Percentiles rank a stretch among this genome's conserved stretches.
Conservation (phyloP, 2,888 invertebrate genomes). For the Phalera bucephala region DNA sequence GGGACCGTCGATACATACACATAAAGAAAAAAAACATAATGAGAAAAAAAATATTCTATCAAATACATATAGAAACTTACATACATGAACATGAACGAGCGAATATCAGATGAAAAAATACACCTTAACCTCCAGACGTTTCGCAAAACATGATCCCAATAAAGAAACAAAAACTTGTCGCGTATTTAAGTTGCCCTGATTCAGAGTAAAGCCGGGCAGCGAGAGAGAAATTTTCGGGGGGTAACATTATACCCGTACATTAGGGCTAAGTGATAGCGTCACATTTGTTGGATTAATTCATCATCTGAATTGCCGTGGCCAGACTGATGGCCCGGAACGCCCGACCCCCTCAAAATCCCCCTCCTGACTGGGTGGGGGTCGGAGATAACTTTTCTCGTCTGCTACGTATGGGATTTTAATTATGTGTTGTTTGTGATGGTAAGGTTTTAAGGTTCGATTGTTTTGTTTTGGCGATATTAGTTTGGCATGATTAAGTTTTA, state of each 20-base stretch:
- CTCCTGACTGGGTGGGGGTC: slow-evolving; percentile 32
- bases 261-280: slow-evolving; percentile 83
- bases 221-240: slow-evolving; percentile 63
- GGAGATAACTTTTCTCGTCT: slow-evolving; percentile 52
- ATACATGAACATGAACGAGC: too few species aligned
- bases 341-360: slow-evolving; percentile 34
- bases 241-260: slow-evolving; percentile 83
- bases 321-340: slow-evolving; percentile 80
- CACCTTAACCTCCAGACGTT: slow-evolving; percentile 36
- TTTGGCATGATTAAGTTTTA: too few species aligned
- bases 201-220: slow-evolving; percentile 48
- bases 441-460: background rate
- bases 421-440: slow-evolving; percentile 44
- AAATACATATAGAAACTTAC: too few species aligned
- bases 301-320: slow-evolving; percentile 83
- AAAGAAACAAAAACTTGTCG: slow-evolving; percentile 54
- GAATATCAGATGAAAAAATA: too few species aligned
- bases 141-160: slow-evolving; percentile 38
- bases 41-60: too few species aligned
- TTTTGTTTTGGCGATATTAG: too few species aligned
- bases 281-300: slow-evolving; percentile 84
- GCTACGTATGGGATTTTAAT: slow-evolving; percentile 69
- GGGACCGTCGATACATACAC: too few species aligned
- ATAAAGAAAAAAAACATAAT: too few species aligned
- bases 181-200: slow-evolving; percentile 51